Conservation (phyloP, 1,140 invertebrate species). For the Proales similis region DNA sequence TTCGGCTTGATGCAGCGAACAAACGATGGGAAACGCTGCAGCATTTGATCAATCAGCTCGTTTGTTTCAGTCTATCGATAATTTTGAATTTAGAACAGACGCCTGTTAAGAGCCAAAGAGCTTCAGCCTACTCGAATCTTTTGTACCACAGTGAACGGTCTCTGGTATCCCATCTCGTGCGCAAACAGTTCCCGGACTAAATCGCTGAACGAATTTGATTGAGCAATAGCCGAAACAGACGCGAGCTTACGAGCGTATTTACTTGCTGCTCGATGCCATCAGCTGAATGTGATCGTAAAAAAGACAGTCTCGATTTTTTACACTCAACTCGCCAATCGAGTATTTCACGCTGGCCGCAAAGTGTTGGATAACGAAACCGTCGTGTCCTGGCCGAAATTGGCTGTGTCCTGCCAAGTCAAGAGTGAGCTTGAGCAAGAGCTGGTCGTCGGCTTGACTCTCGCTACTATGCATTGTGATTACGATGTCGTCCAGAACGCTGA, state of each 20-base stretch:
- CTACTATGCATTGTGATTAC: conserved; percentile 69
- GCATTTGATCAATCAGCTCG: conserved; percentile 64
- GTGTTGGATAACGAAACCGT: conserved; percentile 65
- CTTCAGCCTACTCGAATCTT: too few species aligned
- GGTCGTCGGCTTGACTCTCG: conserved; percentile 61
- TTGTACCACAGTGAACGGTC: conserved; percentile 14
- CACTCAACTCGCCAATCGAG: conserved; percentile 60
- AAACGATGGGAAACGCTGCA: conserved; percentile 65
- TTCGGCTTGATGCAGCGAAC: conserved; percentile 72
- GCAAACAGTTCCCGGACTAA: conserved; percentile 36
- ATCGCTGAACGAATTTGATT: background rate
- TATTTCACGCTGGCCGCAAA: conserved; percentile 62
- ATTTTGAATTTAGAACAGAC: conserved; percentile 5
- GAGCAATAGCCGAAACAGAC: background rate
- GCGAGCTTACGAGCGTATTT: conserved; percentile 44
- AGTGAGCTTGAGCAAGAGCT: conserved; percentile 58
- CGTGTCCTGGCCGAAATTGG: conserved; percentile 59
- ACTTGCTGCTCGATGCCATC: conserved; percentile 67
- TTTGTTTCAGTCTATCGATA: conserved; percentile 61
- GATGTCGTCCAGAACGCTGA: conserved; percentile 64
- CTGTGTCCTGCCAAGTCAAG: conserved; percentile 57
- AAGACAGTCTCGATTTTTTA: conserved; percentile 68
- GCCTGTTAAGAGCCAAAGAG: background rate
- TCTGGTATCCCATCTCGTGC: conserved; percentile 2
- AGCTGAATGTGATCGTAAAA: conserved; percentile 66